phyloP scores from a whole-genome alignment of 2,797 vertebrate species.

The Enteromius viviparus region DNA sequence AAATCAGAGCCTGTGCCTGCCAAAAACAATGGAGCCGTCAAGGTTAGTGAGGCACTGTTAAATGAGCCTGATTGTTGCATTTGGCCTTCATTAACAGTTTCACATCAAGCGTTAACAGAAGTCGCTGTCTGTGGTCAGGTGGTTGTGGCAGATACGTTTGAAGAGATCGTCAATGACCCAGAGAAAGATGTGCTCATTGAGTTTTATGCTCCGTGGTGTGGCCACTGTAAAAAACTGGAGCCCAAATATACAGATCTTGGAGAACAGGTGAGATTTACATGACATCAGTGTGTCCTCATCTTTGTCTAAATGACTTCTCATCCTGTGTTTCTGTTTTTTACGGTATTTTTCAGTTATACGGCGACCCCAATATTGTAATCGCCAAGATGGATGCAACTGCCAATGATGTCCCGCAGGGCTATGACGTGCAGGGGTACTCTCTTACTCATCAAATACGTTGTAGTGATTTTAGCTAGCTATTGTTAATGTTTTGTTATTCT shows the following conservation, averaged over 20 bases:
- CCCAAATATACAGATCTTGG: conserved; percentile 65
- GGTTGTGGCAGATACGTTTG: conserved; percentile 68
- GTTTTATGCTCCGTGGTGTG: conserved; percentile 69
- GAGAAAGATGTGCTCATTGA: conserved; percentile 67
- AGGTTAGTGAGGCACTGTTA: conserved; percentile 56
- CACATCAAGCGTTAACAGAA: not conserved
- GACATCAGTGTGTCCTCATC: not conserved
- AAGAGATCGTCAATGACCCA: conserved; percentile 64
- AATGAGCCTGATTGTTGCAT: not conserved
- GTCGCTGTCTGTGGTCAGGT: conserved; percentile 57
- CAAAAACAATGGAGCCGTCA: conserved; percentile 64
- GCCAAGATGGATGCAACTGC: conserved; percentile 69
- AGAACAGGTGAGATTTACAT: conserved; percentile 52
- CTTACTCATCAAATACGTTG: not conserved
- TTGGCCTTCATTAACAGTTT: conserved; percentile 8
- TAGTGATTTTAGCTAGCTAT: not conserved
- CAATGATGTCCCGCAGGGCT: conserved; percentile 63
- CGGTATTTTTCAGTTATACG: conserved; percentile 52
- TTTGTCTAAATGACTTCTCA: not conserved
- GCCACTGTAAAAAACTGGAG: conserved; percentile 68
- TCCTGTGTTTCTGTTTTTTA: not conserved
- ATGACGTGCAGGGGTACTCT: conserved; percentile 23
- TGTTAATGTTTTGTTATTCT: not conserved
- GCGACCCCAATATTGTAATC: conserved; percentile 62
- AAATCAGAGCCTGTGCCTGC: conserved; percentile 67